Conservation (phyloP, 2,888 invertebrate species). For the Tinea trinotella region DNA sequence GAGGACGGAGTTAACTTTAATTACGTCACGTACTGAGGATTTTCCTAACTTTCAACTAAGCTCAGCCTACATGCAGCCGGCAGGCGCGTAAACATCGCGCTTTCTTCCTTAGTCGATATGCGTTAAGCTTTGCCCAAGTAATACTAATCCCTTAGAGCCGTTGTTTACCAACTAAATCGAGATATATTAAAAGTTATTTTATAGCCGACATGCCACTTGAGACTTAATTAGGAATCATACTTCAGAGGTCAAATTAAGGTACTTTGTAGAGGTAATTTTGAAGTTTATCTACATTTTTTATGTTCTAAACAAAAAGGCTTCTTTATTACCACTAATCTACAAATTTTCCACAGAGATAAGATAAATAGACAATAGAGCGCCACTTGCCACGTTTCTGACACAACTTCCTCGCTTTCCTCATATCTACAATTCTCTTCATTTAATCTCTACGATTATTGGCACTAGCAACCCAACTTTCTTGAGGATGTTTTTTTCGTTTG, state of each 20-base stretch:
- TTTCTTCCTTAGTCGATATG: constrained; percentile 43
- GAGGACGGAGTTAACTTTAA: constrained; percentile 29
- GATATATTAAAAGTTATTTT: constrained; percentile 26
- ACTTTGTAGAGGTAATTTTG: too few species aligned
- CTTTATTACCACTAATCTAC: too few species aligned
- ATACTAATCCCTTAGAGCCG: constrained; percentile 15
- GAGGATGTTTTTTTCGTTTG: too few species aligned
- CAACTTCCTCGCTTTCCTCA: too few species aligned
- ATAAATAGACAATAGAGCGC: too few species aligned
- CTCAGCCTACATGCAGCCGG: constrained; percentile 39
- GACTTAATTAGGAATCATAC: constrained; percentile 21
- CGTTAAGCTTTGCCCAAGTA: constrained; percentile 44
- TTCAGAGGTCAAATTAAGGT: not conserved
- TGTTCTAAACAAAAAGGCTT: too few species aligned
- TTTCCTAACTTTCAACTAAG: constrained; percentile 48
- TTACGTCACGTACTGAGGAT: constrained; percentile 48
- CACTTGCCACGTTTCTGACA: too few species aligned
- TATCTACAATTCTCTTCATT: too few species aligned
- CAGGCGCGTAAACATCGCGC: constrained; percentile 37
- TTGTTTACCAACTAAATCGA: constrained; percentile 18
- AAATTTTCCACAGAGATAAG: too few species aligned
- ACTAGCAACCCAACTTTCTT: too few species aligned
- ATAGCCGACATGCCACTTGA: constrained; percentile 24
- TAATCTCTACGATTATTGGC: too few species aligned
- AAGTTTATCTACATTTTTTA: not conserved